Conservation (phyloP, 35 echinoderm and acorn worm species). For the Strongylocentrotus purpuratus region DNA sequence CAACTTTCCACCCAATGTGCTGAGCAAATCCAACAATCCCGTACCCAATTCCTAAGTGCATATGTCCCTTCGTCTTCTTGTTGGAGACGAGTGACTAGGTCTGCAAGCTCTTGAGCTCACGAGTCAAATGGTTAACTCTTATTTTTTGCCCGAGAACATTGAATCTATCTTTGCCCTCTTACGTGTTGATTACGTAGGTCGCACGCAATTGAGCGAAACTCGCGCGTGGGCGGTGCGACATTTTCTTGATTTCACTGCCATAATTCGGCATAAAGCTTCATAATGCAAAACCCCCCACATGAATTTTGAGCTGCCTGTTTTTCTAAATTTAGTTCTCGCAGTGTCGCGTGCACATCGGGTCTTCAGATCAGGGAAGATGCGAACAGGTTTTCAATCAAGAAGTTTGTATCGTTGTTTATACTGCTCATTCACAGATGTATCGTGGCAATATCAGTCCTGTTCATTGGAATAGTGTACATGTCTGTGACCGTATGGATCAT, state of each 20-base stretch:
- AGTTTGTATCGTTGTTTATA: slow-evolving; percentile 44
- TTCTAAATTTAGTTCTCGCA: slow-evolving; percentile 66
- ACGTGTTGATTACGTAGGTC: slow-evolving; percentile 80
- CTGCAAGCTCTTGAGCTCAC: slow-evolving; percentile 9
- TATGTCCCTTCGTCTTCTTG: neutral
- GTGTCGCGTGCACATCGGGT: slow-evolving; percentile 47
- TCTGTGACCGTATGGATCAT: slow-evolving; percentile 51
- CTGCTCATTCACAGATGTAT: slow-evolving; percentile 42
- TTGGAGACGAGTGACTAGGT: neutral
- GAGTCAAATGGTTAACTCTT: slow-evolving; percentile 24
- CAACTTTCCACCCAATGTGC: neutral
- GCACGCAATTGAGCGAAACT: slow-evolving; percentile 62
- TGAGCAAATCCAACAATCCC: neutral
- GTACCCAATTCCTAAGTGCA: neutral
- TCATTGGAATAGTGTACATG: slow-evolving; percentile 47
- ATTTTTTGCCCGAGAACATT: slow-evolving; percentile 44
- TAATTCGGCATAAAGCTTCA: slow-evolving; percentile 68
- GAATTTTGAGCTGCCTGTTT: slow-evolving; percentile 69
- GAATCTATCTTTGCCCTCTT: slow-evolving; percentile 65
- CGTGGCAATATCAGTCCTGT: slow-evolving; percentile 25
- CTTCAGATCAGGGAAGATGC: slow-evolving; percentile 19
- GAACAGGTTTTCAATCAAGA: slow-evolving; percentile 34
- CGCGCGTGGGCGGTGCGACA: slow-evolving; percentile 69
- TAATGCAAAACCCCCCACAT: slow-evolving; percentile 65
- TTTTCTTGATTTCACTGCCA: slow-evolving; percentile 65